Evolutionary conservation across 2,888 invertebrate genomes (phyloP).

Genomic region (Chymomyza amoena): DNA sequence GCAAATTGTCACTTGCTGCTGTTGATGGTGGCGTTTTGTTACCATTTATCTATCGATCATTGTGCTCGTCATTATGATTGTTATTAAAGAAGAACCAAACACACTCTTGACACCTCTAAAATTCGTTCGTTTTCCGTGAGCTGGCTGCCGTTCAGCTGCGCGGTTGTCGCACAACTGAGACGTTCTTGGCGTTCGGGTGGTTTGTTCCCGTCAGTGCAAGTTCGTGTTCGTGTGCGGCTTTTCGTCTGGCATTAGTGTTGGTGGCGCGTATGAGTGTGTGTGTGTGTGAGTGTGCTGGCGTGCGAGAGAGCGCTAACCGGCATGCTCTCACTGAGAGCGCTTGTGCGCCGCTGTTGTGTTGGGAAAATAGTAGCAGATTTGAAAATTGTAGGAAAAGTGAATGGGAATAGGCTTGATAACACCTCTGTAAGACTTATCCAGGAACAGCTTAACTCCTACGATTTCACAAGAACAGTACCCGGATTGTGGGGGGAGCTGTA

Average conservation of each 20-base stretch:
- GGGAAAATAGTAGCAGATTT: conserved; percentile 3
- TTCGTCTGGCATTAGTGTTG: neutral
- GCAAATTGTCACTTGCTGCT: conserved; percentile 7
- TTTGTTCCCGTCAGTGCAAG: conserved; percentile 24
- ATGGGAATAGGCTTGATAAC: neutral
- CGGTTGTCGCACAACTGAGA: conserved; percentile 82
- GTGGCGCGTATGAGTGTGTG: neutral
- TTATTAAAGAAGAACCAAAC: neutral
- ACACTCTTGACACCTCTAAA: neutral
- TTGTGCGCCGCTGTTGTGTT: neutral
- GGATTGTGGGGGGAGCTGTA: too few relatives aligned
- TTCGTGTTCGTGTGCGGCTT: neutral
- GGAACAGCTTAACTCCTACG: too few relatives aligned
- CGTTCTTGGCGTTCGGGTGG: conserved; percentile 56
- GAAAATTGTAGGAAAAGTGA: neutral
- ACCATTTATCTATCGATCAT: conserved; percentile 13
- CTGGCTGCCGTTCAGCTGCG: conserved; percentile 52
- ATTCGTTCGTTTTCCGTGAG: neutral
- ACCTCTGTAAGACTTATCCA: too few relatives aligned
- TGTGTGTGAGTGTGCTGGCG: conserved; percentile 5
- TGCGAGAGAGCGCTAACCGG: neutral
- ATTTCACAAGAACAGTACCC: too few relatives aligned
- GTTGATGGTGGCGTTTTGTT: conserved; percentile 7
- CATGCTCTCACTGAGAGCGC: neutral
- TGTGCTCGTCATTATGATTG: neutral